Conservation (phyloP, 2,113 vertebrate species). For the Anser cygnoides region DNA sequence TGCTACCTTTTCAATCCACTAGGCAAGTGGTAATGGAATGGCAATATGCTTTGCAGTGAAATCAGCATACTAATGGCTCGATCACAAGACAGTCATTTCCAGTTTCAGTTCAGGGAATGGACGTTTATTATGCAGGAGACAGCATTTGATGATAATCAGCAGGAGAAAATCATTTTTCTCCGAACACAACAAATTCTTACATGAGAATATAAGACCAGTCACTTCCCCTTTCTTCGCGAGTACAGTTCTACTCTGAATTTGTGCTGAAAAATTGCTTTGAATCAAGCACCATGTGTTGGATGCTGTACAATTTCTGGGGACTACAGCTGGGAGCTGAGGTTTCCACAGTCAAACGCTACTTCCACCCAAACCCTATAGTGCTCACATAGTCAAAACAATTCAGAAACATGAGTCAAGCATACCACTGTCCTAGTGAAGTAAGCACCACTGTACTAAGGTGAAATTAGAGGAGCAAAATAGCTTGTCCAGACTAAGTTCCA, state of each 20-base stretch:
- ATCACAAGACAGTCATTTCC: conserved; percentile 7
- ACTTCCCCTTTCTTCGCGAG: neutral
- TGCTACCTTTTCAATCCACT: neutral
- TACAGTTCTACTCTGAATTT: neutral
- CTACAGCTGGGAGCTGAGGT: neutral
- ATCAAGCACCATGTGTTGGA: neutral
- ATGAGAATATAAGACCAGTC: neutral
- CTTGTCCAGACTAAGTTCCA: neutral
- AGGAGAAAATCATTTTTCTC: neutral
- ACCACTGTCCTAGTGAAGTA: neutral
- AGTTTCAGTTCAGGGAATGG: neutral
- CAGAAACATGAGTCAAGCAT: neutral
- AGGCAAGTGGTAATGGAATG: neutral
- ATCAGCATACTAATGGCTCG: conserved; percentile 5
- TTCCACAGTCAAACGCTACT: neutral
- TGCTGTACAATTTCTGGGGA: neutral
- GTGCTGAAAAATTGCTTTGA: neutral
- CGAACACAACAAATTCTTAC: neutral
- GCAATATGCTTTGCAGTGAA: neutral
- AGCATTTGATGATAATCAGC: neutral
- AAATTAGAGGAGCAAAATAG: neutral
- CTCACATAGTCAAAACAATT: neutral
- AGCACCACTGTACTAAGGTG: neutral
- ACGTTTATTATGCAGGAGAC: neutral
- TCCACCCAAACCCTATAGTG: neutral